phyloP scores from a whole-genome alignment of 2,888 invertebrate genomes.

The Ennomos fuscantarius region DNA sequence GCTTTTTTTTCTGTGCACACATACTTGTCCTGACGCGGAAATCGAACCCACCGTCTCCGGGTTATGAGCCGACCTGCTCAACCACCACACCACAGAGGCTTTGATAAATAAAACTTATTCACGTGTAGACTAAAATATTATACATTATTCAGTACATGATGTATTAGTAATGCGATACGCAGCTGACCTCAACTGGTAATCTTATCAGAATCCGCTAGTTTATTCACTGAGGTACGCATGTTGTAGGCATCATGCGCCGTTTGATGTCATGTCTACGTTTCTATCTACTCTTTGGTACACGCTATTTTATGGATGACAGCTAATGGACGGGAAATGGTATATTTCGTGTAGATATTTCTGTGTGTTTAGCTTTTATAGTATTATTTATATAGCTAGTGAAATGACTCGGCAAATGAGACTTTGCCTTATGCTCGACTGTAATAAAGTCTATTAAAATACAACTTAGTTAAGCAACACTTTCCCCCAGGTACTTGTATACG shows the following conservation, averaged over 20 bases:
- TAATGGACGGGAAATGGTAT: background rate
- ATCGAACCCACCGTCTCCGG: too few species aligned
- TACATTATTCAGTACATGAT: constrained; percentile 21
- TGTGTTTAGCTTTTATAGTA: too few species aligned
- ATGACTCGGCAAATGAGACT: too few species aligned
- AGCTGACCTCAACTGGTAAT: constrained; percentile 18
- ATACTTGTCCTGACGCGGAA: too few species aligned
- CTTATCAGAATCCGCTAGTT: constrained; percentile 14
- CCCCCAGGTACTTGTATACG: too few species aligned
- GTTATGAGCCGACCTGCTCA: too few species aligned
- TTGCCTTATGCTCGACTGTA: too few species aligned
- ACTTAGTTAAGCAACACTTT: too few species aligned
- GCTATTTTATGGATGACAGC: background rate
- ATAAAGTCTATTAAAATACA: too few species aligned
- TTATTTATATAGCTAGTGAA: too few species aligned
- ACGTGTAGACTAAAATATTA: constrained; percentile 10
- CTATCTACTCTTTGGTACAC: background rate
- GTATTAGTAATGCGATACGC: constrained; percentile 16
- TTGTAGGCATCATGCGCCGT: constrained; percentile 21
- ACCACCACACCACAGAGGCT: background rate
- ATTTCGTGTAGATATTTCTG: background rate
- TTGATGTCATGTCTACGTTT: constrained; percentile 10
- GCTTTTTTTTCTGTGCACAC: too few species aligned
- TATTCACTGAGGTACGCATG: constrained; percentile 21
- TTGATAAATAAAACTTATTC: constrained; percentile 15